Evolutionary conservation across 2,113 vertebrate genomes (phyloP), one percentile per base, ranked within the genome.

Genomic region (Phoxinus phoxinus): DNA sequence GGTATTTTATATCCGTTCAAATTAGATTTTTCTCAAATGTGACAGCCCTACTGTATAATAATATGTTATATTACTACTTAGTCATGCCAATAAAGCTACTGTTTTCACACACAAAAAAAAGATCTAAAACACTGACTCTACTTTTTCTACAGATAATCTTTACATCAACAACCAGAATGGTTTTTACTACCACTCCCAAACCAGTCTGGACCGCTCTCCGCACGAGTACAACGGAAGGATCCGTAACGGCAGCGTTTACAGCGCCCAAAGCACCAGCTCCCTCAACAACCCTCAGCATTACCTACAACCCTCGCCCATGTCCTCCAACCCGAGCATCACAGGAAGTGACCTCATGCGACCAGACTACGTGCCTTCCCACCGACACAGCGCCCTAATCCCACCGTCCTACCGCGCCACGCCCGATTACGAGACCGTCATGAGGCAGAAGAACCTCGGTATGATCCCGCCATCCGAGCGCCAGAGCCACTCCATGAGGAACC

Each of bases 391-490:
- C 3, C 94, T 99, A 51, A 97, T 99, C 46, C 97, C 97, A 0
- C 98, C 98, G 0, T 99, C 98, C 0, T 99, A 99, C 74, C 97
- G 98, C 0, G 96, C 97, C 41, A 99, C 98, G 0, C 98, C 98
- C 0, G 98, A 99, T 91, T 99, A 99, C 0, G 98, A 99, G 92
- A 97, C 97, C 0, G 97, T 99, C 83, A 98, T 99, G 97, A 96
- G 96, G 56, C 98, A 98, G 90, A 97, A 99, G 90, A 96, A 91
- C 90, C 89, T 95, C 85, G 46, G 96, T 35, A 91, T 96, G 93
- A 91, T 94, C 73, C 93, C 94, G 11, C 92, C 96, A 0, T 96
- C 96, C 0, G 96, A 97, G 0, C 92, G 96, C 56, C 97, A 99
- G 91, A 98, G 97, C 87, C 97, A 95, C 91, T 99, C 98, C 0